Percentiles rank a stretch among this genome's conserved stretches.
Conservation (phyloP, 2,797 vertebrate genomes). For the Pantherophis alleghaniensis region DNA sequence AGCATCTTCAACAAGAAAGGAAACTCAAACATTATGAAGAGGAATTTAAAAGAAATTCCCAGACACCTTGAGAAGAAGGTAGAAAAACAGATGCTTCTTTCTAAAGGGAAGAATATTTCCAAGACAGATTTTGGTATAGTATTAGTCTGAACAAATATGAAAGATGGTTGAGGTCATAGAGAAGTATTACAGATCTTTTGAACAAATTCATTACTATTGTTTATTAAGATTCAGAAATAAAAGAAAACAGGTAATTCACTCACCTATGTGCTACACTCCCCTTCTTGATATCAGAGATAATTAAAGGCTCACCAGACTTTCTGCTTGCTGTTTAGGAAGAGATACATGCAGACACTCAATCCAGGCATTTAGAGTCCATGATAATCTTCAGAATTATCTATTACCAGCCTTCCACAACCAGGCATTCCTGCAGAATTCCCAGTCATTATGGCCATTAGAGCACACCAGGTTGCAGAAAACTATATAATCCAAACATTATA, state of each 20-base stretch:
- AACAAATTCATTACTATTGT: neutral
- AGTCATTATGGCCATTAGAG: neutral
- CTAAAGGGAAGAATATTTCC: neutral
- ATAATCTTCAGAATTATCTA: neutral
- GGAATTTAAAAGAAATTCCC: neutral
- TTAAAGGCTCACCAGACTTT: slow-evolving; percentile 89
- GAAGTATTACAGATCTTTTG: neutral
- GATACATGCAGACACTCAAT: slow-evolving; percentile 10
- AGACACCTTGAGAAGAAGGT: neutral
- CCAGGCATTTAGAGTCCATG: neutral
- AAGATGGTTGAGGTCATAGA: neutral
- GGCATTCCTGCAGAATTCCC: neutral
- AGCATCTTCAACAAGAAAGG: neutral
- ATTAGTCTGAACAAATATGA: neutral
- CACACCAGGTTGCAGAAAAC: neutral
- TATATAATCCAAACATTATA: neutral
- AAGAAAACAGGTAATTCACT: slow-evolving; percentile 26
- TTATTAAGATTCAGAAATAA: neutral
- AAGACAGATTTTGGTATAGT: neutral
- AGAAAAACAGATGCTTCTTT: neutral
- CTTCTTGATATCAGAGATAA: slow-evolving; percentile 97
- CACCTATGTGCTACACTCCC: slow-evolving; percentile 97
- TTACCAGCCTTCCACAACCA: neutral
- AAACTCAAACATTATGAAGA: neutral
- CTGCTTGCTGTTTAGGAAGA: slow-evolving; percentile 81